Base-by-base conservation (phyloP, 2,888 invertebrate species). In the Nomada lathburiana region DNA sequence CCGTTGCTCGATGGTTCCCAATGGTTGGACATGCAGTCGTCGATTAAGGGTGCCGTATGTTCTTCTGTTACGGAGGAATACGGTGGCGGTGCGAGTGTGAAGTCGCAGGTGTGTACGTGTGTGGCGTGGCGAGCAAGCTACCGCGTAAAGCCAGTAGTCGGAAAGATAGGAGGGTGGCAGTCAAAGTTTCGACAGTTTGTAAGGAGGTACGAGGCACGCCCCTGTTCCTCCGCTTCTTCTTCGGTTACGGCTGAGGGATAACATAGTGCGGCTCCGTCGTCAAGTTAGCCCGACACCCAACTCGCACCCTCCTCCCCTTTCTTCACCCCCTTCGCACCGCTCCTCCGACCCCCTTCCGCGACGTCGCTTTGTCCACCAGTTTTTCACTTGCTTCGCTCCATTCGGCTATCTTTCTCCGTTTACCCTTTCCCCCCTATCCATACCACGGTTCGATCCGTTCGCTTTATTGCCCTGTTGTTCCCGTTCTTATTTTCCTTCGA, bases 181-280 rank as follows among this genome's bases (percentile, higher is more conserved):
- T 88, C 90, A 88, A 90, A 91, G 90, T 91, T 91, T 91, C 82
- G 90, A 87, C 89, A 90, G 90, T 91, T 91, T 91, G 87, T 86
- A 89, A 90, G 90, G 87, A 88, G 89, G 86, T 83, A 85, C 82
- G 81, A 80, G 81, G 74, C 85, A 83, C 81, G 84, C 86, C 87
- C 77, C 76, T 80, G 85, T 75, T 78, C 79, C 82, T 83, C 82
- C 76, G 78, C 84, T 88, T 86, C 89, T 91, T 87, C 90, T 90
- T 90, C 86, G 90, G 91, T 91, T 89, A 91, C 91, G 90, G 90
- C 86, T 87, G 85, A 91, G 88, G 90, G 90, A 91, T 91, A 91
- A 91, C 91, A 85, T 90, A 89, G 89, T 89, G 86, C 91, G 79
- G 82, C 86, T 74, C 76, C 82, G 88, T 86, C 87, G 84, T 85